These are phyloP conservation scores for Luperina nickerlii DNA, from an alignment of 2,888 invertebrate genomes.

Conservation along the genomic window DNA sequence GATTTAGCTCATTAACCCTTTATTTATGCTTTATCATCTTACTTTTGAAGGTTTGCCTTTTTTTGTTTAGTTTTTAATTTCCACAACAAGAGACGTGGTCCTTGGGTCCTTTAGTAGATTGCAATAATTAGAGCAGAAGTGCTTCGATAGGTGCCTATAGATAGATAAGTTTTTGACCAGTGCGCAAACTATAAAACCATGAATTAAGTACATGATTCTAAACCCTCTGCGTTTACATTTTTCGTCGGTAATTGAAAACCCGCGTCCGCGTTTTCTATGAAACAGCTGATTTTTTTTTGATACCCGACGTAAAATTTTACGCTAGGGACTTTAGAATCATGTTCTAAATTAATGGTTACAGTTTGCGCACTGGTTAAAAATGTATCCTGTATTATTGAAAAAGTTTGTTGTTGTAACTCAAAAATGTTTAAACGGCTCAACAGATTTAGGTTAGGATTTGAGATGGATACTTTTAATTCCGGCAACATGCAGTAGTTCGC, in stretches of 20 bases:
- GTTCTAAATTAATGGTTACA: too few species aligned
- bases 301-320: too few species aligned
- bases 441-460: background rate
- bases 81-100: background rate
- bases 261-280: too few species aligned
- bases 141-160: background rate
- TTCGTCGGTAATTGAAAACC: too few species aligned
- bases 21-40: constrained; percentile 10
- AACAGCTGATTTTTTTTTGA: too few species aligned
- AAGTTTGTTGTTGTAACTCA: background rate
- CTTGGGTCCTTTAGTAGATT: background rate
- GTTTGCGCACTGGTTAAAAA: too few species aligned
- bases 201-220: too few species aligned
- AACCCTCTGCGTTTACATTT: too few species aligned
- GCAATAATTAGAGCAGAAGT: background rate
- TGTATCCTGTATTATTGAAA: too few species aligned
- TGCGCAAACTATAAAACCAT: too few species aligned
- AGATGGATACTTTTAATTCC: background rate
- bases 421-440: background rate
- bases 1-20: constrained; percentile 32
- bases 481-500: background rate
- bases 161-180: too few species aligned
- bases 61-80: constrained; percentile 6
- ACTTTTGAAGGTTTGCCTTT: constrained; percentile 8
- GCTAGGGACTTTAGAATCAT: too few species aligned